Evolutionary conservation across 2,113 vertebrate species (phyloP), one percentile per base, ranked within the genome.

Genomic region (Salvelinus sp.): DNA sequence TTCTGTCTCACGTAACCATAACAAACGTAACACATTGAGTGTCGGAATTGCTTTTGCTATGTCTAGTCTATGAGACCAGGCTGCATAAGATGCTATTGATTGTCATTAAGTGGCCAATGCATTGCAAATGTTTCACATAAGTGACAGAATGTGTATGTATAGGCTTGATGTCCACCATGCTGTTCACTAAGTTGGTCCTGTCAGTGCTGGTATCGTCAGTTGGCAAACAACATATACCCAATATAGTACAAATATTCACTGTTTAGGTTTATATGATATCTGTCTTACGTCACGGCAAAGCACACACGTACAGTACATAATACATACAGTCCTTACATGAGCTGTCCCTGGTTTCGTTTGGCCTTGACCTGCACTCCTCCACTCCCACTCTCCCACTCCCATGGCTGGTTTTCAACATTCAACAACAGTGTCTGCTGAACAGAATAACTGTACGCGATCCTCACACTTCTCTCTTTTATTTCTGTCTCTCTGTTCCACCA

Each of bases 381-480:
- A 80, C 79, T 81, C 12, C 20, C 25, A 84, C 76, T 80, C 78
- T 73, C 38, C 65, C 88, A 76, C 77, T 85, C 76, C 70, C 85
- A 81, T 82, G 80, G 82, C 44, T 85, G 82, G 81, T 57, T 85
- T 88, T 88, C 85, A 90, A 89, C 89, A 54, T 54, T 54, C 50
- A 54, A 54, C 50, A 54, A 89, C 87, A 86, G 88, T 88, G 83
- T 87, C 84, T 86, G 84, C 87, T 90, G 86, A 87, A 67, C 85
- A 82, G 75, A 86, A 80, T 88, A 68, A 86, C 20, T 7, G 12
- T 23, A 28, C 78, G 38, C 13, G 3, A 25, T 66, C 25, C 20
- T 64, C 89, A 90, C 81, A 84, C 83, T 88, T 85, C 89, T 86
- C 88, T 85, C 85, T 90, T 90, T 69, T 88, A 87, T 89, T 58